These are phyloP conservation scores for Rotaria sp. DNA, from an alignment of 2,888 invertebrate genomes.

Conservation along the genomic window DNA sequence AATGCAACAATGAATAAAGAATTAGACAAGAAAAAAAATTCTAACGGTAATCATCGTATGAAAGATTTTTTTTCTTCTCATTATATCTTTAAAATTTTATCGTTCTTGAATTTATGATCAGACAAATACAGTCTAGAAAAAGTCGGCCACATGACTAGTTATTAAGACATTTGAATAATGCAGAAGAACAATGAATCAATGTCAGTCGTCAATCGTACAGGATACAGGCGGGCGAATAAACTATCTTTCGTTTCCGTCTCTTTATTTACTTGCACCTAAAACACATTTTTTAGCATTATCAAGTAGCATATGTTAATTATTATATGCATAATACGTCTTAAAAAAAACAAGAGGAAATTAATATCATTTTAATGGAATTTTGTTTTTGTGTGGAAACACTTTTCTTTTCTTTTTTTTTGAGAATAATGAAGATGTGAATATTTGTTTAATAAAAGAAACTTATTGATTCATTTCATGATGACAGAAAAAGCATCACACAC, in stretches of 20 bases:
- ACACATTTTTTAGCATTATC: not conserved
- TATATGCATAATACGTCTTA: not conserved
- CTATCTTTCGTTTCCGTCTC: not conserved
- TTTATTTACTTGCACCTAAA: not conserved
- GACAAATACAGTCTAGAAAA: not conserved
- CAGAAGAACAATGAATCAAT: not conserved
- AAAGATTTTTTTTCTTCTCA: not conserved
- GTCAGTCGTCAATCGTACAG: not conserved
- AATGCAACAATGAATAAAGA: not conserved
- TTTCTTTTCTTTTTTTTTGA: not conserved
- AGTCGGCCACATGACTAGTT: not conserved
- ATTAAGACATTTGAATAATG: not conserved
- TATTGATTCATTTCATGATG: not conserved
- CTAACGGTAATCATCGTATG: not conserved
- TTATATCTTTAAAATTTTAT: not conserved
- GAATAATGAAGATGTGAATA: not conserved
- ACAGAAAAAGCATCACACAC: not conserved
- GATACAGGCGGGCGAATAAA: not conserved
- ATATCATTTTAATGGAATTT: not conserved
- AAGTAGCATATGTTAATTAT: not conserved
- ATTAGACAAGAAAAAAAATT: not conserved
- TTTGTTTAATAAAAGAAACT: not conserved
- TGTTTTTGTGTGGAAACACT: not conserved
- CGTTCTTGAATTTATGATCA: not conserved
- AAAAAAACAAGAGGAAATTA: not conserved